Evolutionary conservation across 2,888 invertebrate genomes (phyloP), one percentile per base, ranked within the genome.

Genomic region (Rambutsinella grinnellia): DNA sequence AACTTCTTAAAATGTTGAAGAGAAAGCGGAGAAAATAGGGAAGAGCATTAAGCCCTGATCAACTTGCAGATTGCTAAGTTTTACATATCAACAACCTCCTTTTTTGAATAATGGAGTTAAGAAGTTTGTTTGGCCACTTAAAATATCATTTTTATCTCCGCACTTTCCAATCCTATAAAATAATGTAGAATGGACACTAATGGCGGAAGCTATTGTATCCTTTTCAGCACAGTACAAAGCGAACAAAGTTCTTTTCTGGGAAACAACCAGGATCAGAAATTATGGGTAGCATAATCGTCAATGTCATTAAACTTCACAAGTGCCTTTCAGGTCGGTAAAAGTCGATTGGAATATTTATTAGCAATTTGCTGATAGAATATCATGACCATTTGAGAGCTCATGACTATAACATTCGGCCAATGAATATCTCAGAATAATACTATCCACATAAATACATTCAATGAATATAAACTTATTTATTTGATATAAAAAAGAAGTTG

Each of bases 301-400:
- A 57, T 76, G 76, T 76, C 76, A 76, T 76, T 76, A 69, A 76
- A 76, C 47, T 76, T 70, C 65, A 76, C 63, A 69, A 46, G 54
- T 57, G 51, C 53, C 57, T 53, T 56, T 51, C 36, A 8, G 36
- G 13, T 36, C 36, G 36, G 53, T 63, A 61, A 47, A 62, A 68
- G 63, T 60, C 69, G 76, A 76, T 76, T 76, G 76, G 76, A 76
- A 76, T 76, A 76, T 76, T 76, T 76, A 76, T 76, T 76, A 76
- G 76, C 76, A 76, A 76, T 76, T 76, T 70, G 76, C 76, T 76
- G 76, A 76, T 76, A 76, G 76, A 76, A 76, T 65, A 75, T 76
- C 65, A 69, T 69, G 76, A 70, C 76, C 61, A 76, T 65, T 62
- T 71, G 56, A 61, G 63, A 69, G 21, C 69, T 76, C 76, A 76